A percentile compares a stretch with the other conserved stretches of the same genome.
phyloP scores from a whole-genome alignment of 1,140 invertebrate genomes.

The Campoletis sonorensis region DNA sequence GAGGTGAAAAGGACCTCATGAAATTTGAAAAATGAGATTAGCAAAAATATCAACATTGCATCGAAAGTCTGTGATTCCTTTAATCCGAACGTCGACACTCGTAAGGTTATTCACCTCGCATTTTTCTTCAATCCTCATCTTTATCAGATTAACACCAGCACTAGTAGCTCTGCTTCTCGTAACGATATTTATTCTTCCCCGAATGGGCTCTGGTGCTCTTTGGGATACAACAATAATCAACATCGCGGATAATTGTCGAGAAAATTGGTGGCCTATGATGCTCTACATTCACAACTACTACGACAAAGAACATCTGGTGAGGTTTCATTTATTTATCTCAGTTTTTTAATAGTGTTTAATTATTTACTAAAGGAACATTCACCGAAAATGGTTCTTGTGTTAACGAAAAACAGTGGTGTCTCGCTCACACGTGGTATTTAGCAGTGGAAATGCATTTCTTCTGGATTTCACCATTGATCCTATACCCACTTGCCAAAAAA shows the following conservation, averaged over 20 bases:
- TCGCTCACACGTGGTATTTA: conserved; percentile 72
- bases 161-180: conserved; percentile 70
- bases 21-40: no score
- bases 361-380: conserved; percentile 20
- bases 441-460: conserved; percentile 72
- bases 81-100: no score
- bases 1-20: no score
- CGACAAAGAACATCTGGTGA: conserved; percentile 65
- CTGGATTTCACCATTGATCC: conserved; percentile 67
- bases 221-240: conserved; percentile 63
- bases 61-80: no score
- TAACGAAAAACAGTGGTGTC: conserved; percentile 63
- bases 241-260: conserved; percentile 65
- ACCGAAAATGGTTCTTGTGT: conserved; percentile 20
- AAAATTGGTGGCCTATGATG: conserved; percentile 79
- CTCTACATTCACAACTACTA: conserved; percentile 80
- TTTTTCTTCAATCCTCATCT: conserved; percentile 13
- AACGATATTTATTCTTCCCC: conserved; percentile 66
- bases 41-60: no score
- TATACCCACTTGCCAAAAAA: conserved; percentile 62
- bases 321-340: conserved; percentile 41
- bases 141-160: conserved; percentile 74
- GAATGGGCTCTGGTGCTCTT: conserved; percentile 70
- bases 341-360: background rate
- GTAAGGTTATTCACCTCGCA: background rate